Percentiles rank a stretch among this genome's conserved stretches.
Evolutionary conservation across 2,797 vertebrate genomes (phyloP).

Genomic region (Champsocephalus esox): DNA sequence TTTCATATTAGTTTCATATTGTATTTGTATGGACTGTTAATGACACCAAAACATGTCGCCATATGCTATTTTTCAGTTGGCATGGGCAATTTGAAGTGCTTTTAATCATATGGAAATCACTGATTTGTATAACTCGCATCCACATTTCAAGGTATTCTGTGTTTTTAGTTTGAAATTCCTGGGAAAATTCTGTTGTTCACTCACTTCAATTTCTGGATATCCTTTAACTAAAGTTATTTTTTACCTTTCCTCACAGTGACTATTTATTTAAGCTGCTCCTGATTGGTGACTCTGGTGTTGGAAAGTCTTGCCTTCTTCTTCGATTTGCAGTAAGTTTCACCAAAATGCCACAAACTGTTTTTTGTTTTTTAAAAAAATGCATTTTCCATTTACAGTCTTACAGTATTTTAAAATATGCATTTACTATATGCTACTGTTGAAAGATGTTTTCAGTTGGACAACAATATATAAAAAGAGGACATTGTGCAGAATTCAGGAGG

Average conservation of each 20-base stretch:
- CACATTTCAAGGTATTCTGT: too few relatives aligned
- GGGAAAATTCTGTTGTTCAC: neutral
- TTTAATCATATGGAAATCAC: too few relatives aligned
- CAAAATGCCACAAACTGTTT: neutral
- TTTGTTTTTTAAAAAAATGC: neutral
- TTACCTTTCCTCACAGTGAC: constrained; percentile 81
- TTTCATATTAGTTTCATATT: too few relatives aligned
- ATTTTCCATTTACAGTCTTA: neutral
- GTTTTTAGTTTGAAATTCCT: too few relatives aligned
- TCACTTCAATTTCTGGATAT: constrained; percentile 1
- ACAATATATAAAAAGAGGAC: neutral
- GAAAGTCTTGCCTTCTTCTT: constrained; percentile 98
- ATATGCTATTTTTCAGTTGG: too few relatives aligned
- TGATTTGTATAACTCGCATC: too few relatives aligned
- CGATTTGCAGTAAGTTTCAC: constrained; percentile 95
- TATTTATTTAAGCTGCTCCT: constrained; percentile 99
- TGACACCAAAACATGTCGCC: too few relatives aligned
- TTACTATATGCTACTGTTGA: neutral
- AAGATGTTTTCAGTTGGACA: neutral
- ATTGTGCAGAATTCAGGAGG: too few relatives aligned
- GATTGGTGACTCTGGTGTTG: constrained; percentile 98
- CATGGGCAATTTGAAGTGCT: too few relatives aligned
- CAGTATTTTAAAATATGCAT: neutral
- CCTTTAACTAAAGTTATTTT: constrained; percentile 1
- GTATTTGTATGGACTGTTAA: too few relatives aligned